Percentiles rank a stretch among this genome's conserved stretches.
Conservation (phyloP, 2,113 vertebrate species). For the Eulacestoma nigropectus region DNA sequence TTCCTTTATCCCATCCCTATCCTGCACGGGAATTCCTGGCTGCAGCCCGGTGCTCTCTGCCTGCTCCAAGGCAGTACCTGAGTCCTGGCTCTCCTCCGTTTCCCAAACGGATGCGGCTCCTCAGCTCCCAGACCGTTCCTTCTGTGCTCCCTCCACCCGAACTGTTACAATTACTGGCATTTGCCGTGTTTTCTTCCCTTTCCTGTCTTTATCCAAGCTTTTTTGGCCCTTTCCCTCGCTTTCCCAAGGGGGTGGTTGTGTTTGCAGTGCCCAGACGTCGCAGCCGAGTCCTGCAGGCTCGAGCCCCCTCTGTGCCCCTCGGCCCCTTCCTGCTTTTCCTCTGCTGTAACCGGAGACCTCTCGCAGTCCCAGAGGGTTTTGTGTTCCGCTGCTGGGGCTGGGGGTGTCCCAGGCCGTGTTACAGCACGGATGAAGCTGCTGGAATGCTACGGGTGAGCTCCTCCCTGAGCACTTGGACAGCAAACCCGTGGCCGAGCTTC, state of each 20-base stretch:
- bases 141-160: background rate
- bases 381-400: background rate
- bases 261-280: background rate
- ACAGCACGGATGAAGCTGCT: background rate
- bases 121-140: background rate
- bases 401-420: background rate
- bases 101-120: accelerated
- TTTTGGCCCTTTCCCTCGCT: background rate
- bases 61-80: background rate
- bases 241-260: background rate
- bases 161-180: background rate
- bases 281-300: background rate
- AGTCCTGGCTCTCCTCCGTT: background rate
- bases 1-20: background rate
- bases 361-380: accelerated
- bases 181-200: background rate
- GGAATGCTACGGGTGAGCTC: background rate
- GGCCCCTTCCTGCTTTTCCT: background rate
- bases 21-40: accelerated
- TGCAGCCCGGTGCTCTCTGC: background rate
- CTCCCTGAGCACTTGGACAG: accelerated
- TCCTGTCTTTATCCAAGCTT: background rate
- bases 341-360: background rate
- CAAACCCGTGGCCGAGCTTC: background rate
- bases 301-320: background rate